These are phyloP conservation scores for Bubo bubo DNA, from an alignment of 2,113 vertebrate species.

Conservation along the genomic window DNA sequence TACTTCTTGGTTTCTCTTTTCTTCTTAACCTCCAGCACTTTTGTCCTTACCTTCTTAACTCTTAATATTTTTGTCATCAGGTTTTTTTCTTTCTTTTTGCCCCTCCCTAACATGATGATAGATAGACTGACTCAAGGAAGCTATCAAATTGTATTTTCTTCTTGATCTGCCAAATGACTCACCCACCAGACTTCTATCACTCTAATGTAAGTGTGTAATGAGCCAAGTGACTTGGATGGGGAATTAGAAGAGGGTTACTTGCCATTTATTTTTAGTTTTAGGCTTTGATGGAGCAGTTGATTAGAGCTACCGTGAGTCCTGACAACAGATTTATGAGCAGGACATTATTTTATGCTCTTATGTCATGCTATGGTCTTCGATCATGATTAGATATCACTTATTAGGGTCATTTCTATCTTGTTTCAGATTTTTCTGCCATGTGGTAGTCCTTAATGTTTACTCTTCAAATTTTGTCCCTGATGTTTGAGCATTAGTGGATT, in stretches of 20 bases:
- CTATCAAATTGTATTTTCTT: not conserved
- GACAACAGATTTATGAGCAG: not conserved
- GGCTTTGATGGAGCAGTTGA: not conserved
- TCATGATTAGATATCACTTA: not conserved
- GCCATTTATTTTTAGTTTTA: not conserved
- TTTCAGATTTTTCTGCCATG: not conserved
- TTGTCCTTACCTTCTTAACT: not conserved
- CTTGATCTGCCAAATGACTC: not conserved
- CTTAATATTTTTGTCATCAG: not conserved
- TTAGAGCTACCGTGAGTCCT: not conserved
- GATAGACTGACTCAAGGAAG: not conserved
- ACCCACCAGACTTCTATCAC: not conserved
- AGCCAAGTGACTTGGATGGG: constrained; percentile 3
- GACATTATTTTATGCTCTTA: not conserved
- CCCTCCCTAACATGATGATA: not conserved
- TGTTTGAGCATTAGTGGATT: not conserved
- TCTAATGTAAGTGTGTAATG: constrained; percentile 21
- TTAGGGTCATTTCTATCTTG: not conserved
- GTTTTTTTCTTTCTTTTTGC: not conserved
- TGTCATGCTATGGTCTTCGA: not conserved
- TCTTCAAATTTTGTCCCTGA: not conserved
- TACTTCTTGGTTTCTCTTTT: not conserved
- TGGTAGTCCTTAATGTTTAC: not conserved
- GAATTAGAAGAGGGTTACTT: constrained; percentile 6
- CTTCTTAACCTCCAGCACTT: not conserved